These are phyloP conservation scores for Potamilus streckersoni DNA, from an alignment of 1,140 invertebrate genomes.

Conservation along the genomic window DNA sequence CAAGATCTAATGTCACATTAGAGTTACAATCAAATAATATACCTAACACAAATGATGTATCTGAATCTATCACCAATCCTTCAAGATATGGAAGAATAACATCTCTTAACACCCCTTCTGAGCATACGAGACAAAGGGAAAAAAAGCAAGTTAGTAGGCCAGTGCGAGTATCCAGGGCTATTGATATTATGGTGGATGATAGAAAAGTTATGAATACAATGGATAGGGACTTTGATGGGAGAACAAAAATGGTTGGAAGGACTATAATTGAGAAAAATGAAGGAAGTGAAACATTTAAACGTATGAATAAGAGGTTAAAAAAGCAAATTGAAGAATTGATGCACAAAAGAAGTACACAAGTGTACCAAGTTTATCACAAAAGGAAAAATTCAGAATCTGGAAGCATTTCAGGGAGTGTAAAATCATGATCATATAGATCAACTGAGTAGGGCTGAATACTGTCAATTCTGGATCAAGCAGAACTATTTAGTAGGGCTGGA, in stretches of 20 bases:
- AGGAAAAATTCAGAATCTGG: too few relatives aligned
- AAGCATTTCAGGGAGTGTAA: too few relatives aligned
- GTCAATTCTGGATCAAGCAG: too few relatives aligned
- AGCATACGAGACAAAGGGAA: neutral
- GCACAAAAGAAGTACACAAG: too few relatives aligned
- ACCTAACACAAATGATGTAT: too few relatives aligned
- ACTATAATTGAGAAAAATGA: conserved; percentile 23
- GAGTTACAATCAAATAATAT: too few relatives aligned
- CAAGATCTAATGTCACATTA: too few relatives aligned
- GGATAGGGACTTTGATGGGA: conserved; percentile 27
- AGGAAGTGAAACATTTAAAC: conserved; percentile 30
- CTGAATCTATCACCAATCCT: neutral
- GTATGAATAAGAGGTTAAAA: conserved; percentile 16
- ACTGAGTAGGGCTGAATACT: too few relatives aligned
- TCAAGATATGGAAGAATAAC: conserved; percentile 25
- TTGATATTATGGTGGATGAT: conserved; percentile 19
- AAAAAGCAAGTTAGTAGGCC: conserved; percentile 9
- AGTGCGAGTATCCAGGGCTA: conserved; percentile 19
- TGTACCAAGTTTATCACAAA: too few relatives aligned
- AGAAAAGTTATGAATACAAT: conserved; percentile 25
- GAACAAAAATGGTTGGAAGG: conserved; percentile 19
- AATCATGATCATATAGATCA: too few relatives aligned
- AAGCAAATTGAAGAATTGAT: neutral
- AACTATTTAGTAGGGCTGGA: too few relatives aligned
- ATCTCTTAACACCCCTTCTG: conserved; percentile 2